A percentile compares a stretch with the other conserved stretches of the same genome.
Conservation (phyloP, 2,797 vertebrate species). For the Emys orbicularis region DNA sequence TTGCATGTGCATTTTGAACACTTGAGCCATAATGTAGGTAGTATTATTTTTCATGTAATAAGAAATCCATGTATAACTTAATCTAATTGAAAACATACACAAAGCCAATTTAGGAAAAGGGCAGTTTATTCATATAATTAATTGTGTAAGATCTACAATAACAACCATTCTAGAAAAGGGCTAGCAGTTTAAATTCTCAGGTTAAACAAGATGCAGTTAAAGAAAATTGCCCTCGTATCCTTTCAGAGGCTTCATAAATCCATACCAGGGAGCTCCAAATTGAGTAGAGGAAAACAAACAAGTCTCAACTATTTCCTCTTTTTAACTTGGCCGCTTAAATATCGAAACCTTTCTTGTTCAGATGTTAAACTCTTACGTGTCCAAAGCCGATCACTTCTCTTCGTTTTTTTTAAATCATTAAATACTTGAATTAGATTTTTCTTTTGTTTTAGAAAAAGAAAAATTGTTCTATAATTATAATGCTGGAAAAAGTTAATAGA, state of each 20-base stretch:
- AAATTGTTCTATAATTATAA: not conserved
- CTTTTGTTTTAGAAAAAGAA: not conserved
- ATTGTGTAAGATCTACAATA: not conserved
- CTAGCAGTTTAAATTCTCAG: not conserved
- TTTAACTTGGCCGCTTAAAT: not conserved
- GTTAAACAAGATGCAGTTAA: not conserved
- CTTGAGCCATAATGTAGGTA: not conserved
- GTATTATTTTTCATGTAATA: not conserved
- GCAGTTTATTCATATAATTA: not conserved
- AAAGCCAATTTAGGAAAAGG: not conserved
- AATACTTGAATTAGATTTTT: not conserved
- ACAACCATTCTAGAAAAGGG: not conserved
- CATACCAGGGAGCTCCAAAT: not conserved
- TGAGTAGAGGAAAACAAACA: not conserved
- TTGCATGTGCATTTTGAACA: not conserved
- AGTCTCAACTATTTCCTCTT: not conserved
- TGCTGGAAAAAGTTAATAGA: not conserved
- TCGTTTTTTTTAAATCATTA: not conserved
- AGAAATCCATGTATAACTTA: not conserved
- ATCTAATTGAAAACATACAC: not conserved
- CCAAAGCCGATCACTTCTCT: not conserved
- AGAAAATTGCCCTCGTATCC: not conserved
- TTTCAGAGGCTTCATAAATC: not conserved
- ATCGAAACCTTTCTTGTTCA: not conserved
- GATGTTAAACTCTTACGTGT: too few relatives aligned